Evolutionary conservation across 2,113 vertebrate genomes (phyloP).

Genomic region (Xiphophorus maculatus): DNA sequence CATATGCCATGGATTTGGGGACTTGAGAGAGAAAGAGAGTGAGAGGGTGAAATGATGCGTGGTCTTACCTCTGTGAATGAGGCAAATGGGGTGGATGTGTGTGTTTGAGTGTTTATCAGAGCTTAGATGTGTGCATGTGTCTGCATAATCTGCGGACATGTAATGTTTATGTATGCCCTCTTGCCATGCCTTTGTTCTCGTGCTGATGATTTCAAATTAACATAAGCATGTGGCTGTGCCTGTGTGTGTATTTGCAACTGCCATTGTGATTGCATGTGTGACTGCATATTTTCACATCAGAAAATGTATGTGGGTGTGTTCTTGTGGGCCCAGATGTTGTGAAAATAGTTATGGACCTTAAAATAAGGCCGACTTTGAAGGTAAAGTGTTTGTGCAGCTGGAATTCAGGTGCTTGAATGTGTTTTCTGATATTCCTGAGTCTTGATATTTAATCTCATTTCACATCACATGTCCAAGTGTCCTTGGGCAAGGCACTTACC

Average conservation of each 20-base stretch:
- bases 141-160: slow-evolving; percentile 66
- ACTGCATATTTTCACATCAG: slow-evolving; percentile 12
- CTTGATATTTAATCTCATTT: neutral
- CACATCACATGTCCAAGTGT: neutral
- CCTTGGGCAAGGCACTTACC: neutral
- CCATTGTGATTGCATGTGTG: slow-evolving; percentile 17
- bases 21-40: slow-evolving; percentile 72
- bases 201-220: slow-evolving; percentile 49
- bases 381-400: neutral
- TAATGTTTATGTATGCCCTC: slow-evolving; percentile 77
- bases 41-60: slow-evolving; percentile 70
- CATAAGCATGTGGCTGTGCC: slow-evolving; percentile 39
- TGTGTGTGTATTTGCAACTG: slow-evolving; percentile 4
- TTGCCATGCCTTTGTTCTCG: slow-evolving; percentile 68
- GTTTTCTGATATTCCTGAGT: neutral
- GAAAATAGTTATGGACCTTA: neutral
- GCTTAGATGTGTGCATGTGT: slow-evolving; percentile 58
- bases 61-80: slow-evolving; percentile 62
- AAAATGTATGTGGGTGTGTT: slow-evolving; percentile 16
- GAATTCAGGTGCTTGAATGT: neutral
- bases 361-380: neutral
- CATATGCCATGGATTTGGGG: slow-evolving; percentile 99
- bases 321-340: neutral
- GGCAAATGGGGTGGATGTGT: slow-evolving; percentile 53
- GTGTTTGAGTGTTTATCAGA: slow-evolving; percentile 43